Evolutionary conservation across 2,797 vertebrate species (phyloP), one percentile per base, ranked within the genome.

Genomic region (Amniataba percoides): DNA sequence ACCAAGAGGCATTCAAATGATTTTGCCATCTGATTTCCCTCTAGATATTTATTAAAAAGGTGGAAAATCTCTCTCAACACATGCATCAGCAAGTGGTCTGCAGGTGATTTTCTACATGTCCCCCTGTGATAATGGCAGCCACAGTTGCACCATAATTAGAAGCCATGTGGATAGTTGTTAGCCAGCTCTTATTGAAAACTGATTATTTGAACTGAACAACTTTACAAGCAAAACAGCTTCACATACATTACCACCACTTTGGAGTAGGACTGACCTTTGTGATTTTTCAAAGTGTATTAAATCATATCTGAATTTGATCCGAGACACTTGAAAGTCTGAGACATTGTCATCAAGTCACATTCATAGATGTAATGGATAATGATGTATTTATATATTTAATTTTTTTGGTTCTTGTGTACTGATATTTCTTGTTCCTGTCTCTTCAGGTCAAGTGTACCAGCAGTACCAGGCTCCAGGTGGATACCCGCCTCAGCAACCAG

Each of bases 381-480:
- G 51, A 34, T 36, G 60, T 46, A 43, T n/a, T 25, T 42, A 0
- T 7, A 18, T 58, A 7, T 68, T 31, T 25, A 8, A 65, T 36
- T 36, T 1, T 31, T 25, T 34, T 25, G 4, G 8, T 69, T 73
- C 3, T 36, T 55, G 19, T 59, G 49, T 56, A 55, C 34, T 80
- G 27, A 74, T 64, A 1, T 15, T 42, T 49, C 52, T 53, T 80
- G 21, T 68, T 15, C 2, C 36, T 82, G 34, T 74, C 8, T 81
- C 73, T 87, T 77, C 84, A 99, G 98, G 98, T 91, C 98, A 98
- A 86, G 95, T 98, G 91, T 99, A 99, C 88, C 98, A 96, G 55
- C 98, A 98, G 94, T 99, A 99, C 93, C 97, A 97, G 80, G 96
- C 96, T 77, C 97, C 97, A 90, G 96, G 97, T n/a, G 96, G 97